Evolutionary conservation across 1,140 invertebrate genomes (phyloP), one percentile per base, ranked within the genome.

Genomic region (Helicoverpa zea): DNA sequence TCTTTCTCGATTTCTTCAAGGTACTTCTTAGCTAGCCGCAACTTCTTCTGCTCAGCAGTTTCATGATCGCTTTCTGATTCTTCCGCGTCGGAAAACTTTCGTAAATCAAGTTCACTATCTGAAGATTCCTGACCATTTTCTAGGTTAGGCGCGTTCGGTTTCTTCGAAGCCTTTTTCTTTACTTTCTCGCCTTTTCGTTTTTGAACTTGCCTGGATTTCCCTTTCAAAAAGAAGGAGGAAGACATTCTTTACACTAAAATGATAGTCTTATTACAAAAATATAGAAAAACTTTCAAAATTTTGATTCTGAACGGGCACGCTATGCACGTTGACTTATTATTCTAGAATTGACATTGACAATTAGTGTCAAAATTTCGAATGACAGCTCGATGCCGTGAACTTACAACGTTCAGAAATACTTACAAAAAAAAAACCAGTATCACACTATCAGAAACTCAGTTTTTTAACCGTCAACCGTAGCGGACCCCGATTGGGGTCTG

Each of bases 1-100:
- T 98, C 96, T 90, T 96, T 96, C 94, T 98, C 97, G 77, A 99
- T 97, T 96, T 98, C 97, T 87, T 97, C 95, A 51, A 99, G 95
- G 95, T 99, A 98, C 91, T 98, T 96, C 91, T 99, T 99, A 0
- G 98, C 98, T 80, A 99, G 94, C 51, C 98, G 95, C 51, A 99
- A 85, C 87, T 98, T 97, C 89, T 99, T 99, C 88, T 99, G 98
- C 91, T 99, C 98, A 0, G 97, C 96, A 9, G 98, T 99, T 91
- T 98, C 97, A 80, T 97, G 95, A 80, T 98, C 97, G 83, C 97
- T 97, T 77, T 97, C 96, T 9, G 96, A 96, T 64, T 95, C 96
- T 56, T 95, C 96, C 2, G 95, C 93, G 52, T 96, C 96, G 35
- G 95, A 95, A 78, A 95, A 92, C 77, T 96, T 94, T 23, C 95